Evolutionary conservation across 1,140 invertebrate species (phyloP).

Genomic region (Macrostomum lignano): DNA sequence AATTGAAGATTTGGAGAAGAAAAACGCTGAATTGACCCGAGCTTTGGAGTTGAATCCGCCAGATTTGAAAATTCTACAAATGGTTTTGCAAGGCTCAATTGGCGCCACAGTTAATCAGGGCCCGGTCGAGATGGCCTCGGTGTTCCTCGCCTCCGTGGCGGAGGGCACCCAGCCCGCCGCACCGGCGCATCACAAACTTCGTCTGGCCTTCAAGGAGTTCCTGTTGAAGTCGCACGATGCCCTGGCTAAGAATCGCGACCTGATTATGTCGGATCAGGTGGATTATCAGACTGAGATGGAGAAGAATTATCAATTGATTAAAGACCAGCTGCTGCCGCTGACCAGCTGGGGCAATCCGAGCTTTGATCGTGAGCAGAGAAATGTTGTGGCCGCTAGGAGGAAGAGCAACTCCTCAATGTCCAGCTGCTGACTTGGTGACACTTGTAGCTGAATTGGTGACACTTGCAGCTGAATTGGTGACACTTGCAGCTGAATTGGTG

Average conservation of each 20-base stretch:
- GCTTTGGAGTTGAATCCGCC: slow-evolving; percentile 64
- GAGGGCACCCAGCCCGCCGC: slow-evolving; percentile 43
- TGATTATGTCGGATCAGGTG: slow-evolving; percentile 63
- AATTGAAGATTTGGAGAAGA: slow-evolving; percentile 90
- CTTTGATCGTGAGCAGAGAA: neutral
- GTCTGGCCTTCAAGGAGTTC: slow-evolving; percentile 82
- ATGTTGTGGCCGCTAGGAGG: too few species aligned
- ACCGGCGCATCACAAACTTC: slow-evolving; percentile 59
- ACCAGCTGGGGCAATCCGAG: neutral
- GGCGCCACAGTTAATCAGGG: slow-evolving; percentile 73
- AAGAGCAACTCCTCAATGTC: too few species aligned
- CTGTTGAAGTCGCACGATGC: slow-evolving; percentile 64
- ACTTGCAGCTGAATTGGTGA: too few species aligned
- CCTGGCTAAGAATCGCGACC: slow-evolving; percentile 58
- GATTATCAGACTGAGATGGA: slow-evolving; percentile 79
- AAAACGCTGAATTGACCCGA: slow-evolving; percentile 46
- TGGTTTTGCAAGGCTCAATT: slow-evolving; percentile 63
- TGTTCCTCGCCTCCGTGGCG: slow-evolving; percentile 53
- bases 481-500: too few species aligned
- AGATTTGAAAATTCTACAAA: slow-evolving; percentile 77
- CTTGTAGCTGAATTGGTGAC: too few species aligned
- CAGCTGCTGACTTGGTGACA: too few species aligned
- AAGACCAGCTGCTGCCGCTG: slow-evolving; percentile 49
- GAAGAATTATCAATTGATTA: slow-evolving; percentile 58
- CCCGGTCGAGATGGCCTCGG: slow-evolving; percentile 69